Conservation (phyloP, 2,888 invertebrate genomes). For the Platycnemis pennipes region DNA sequence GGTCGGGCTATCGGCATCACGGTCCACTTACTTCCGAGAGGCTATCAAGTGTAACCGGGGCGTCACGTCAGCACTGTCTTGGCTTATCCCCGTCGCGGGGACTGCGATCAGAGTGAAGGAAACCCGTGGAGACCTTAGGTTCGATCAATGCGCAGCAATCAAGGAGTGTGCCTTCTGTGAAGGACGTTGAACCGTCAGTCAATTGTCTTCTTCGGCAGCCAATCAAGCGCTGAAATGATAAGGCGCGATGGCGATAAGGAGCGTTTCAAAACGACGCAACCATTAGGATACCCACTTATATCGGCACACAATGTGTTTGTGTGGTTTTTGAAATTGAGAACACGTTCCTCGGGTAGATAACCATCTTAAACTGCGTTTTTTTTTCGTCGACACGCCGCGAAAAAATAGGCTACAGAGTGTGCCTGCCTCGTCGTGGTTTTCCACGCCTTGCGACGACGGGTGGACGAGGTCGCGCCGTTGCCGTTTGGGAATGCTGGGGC, state of each 20-base stretch:
- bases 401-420: not conserved
- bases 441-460: not conserved
- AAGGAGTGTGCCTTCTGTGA: not conserved
- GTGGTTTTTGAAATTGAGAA: constrained; percentile 20
- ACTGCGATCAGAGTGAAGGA: not conserved
- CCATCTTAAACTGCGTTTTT: constrained; percentile 1
- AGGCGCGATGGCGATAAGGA: constrained; percentile 9
- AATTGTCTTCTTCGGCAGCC: constrained; percentile 7
- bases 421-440: not conserved
- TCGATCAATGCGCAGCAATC: not conserved
- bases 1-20: constrained; percentile 57
- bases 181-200: not conserved
- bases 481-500: not conserved
- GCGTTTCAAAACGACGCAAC: not conserved
- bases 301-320: not conserved
- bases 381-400: not conserved
- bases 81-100: constrained; percentile 8
- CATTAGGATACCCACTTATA: not conserved
- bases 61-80: constrained; percentile 52
- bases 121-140: not conserved
- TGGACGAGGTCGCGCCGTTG: not conserved
- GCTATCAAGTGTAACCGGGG: constrained; percentile 58
- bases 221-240: not conserved
- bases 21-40: constrained; percentile 57
- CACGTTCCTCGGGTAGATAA: constrained; percentile 2